A percentile compares a stretch with the other conserved stretches of the same genome.
These are phyloP conservation scores for Chloropsis hardwickii DNA, from an alignment of 2,113 vertebrate species.

Conservation along the genomic window DNA sequence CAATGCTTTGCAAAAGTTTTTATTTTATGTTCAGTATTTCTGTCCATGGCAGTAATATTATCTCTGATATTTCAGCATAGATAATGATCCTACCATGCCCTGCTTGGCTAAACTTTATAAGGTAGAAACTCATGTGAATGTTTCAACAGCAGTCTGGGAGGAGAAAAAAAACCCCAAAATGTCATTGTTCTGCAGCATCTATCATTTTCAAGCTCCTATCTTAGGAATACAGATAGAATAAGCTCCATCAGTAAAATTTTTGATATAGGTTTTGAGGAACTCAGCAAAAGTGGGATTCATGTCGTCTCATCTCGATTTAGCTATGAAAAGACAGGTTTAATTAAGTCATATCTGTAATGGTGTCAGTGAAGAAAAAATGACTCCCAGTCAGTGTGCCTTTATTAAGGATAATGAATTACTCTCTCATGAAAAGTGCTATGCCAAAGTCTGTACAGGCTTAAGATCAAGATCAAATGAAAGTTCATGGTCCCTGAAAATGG, in stretches of 20 bases:
- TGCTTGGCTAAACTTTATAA: neutral
- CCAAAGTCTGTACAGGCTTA: neutral
- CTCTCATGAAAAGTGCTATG: neutral
- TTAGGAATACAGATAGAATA: neutral
- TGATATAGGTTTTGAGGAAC: neutral
- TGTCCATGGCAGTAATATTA: neutral
- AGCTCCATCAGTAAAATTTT: neutral
- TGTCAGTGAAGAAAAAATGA: neutral
- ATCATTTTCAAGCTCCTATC: neutral
- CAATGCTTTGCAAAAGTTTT: neutral
- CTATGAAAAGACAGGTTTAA: neutral
- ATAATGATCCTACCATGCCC: neutral
- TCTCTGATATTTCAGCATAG: neutral
- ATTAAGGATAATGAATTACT: neutral
- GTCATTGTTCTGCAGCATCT: neutral
- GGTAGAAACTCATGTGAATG: neutral
- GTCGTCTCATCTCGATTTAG: fast-evolving
- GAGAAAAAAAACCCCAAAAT: neutral
- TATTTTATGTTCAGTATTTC: neutral
- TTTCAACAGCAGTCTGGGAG: neutral
- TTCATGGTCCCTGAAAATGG: neutral
- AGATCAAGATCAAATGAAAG: neutral
- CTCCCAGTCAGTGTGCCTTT: neutral
- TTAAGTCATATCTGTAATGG: neutral
- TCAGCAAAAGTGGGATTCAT: neutral